phyloP scores from a whole-genome alignment of 2,888 invertebrate species.

The Macaria notata region DNA sequence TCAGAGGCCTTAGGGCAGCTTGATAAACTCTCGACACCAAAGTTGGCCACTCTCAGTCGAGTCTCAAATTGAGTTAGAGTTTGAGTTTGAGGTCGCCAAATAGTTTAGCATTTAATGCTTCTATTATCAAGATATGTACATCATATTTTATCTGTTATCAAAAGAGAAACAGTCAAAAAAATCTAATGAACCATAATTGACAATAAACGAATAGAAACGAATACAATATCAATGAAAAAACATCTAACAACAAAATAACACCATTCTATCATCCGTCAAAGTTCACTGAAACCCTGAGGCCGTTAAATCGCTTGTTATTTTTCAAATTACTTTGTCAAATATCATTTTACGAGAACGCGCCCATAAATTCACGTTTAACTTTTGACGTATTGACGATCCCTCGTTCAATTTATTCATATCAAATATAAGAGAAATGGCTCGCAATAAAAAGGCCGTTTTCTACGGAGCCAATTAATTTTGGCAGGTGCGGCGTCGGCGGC shows the following conservation, averaged over 20 bases:
- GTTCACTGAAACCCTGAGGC: conserved; percentile 6
- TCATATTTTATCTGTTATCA: too few species aligned
- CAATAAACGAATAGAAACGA: too few species aligned
- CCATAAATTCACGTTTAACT: conserved; percentile 20
- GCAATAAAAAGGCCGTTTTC: conserved; percentile 29
- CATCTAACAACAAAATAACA: neutral
- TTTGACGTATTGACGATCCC: conserved; percentile 28
- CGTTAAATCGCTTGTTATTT: conserved; percentile 14
- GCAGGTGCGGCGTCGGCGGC: conserved; percentile 33
- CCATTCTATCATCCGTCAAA: neutral
- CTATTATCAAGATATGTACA: too few species aligned
- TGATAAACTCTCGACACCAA: too few species aligned
- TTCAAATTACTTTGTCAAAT: conserved; percentile 20
- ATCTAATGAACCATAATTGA: too few species aligned
- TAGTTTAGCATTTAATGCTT: too few species aligned
- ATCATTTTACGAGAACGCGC: conserved; percentile 18
- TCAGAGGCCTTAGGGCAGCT: too few species aligned
- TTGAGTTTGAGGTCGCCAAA: too few species aligned
- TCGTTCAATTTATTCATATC: conserved; percentile 31
- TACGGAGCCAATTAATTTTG: conserved; percentile 39
- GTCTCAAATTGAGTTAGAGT: too few species aligned
- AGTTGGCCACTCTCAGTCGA: too few species aligned
- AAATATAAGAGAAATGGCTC: conserved; percentile 27
- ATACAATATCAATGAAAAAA: too few species aligned
- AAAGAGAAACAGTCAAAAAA: too few species aligned